Base-by-base conservation (phyloP, 2,888 invertebrate genomes). In the Petrophora chlorosata region DNA sequence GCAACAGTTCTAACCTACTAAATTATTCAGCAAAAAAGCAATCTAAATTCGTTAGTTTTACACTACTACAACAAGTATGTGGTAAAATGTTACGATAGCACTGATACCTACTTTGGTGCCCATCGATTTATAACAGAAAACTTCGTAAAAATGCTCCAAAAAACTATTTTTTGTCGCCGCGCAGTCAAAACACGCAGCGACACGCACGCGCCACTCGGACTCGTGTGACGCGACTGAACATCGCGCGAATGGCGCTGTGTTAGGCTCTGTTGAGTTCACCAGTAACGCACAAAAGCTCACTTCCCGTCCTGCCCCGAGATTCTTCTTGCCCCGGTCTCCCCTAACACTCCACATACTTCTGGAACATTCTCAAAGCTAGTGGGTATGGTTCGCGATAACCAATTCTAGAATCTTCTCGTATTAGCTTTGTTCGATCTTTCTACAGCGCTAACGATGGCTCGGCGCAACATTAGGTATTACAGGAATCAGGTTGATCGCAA, bases 271-370 rank as follows among this genome's bases (percentile, higher is more conserved):
- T 36, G 29, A 10, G 41, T 35, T 41, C 19, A 30, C 41, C 28
- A 47, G 3, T 25, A 3, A 25, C 25, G 25, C 23, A 23, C 2
- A 23, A 1, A 23, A n/a, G 23, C 8, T 10, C 14, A 29, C 40
- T 30, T 41, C 9, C 42, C 41, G 35, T 40, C 48, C 35, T 35
- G 30, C 44, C 35, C 40, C 36, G 32, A 25, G 36, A 25, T 32
- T 36, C 42, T 17, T 48, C 38, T 36, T 48, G 48, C 42, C 47
- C 47, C 47, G 40, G 35, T 34, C 47, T 35, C 29, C 29, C 29
- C 29, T 26, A 26, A 25, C 1, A 25, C n/a, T n/a, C n/a, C n/a
- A n/a, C n/a, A n/a, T n/a, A n/a, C n/a, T n/a, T n/a, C n/a, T n/a
- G n/a, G n/a, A n/a, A n/a, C n/a, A n/a, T n/a, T n/a, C n/a, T n/a